phyloP scores from a whole-genome alignment of 2,797 vertebrate species.

The Acanthornis magna region DNA sequence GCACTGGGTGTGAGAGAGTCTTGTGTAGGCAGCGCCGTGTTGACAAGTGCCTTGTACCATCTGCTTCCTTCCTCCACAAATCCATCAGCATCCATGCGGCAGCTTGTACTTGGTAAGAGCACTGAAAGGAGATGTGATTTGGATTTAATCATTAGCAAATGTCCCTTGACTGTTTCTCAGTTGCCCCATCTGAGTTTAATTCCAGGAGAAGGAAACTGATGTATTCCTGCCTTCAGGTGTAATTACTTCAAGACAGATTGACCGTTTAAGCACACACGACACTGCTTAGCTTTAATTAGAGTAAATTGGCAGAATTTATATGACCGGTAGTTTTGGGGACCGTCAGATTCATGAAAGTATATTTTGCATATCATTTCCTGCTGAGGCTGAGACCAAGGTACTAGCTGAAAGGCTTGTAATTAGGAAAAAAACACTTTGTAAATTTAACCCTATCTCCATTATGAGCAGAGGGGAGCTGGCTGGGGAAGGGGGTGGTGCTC shows the following conservation, averaged over 20 bases:
- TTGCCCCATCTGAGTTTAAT: conserved; percentile 84
- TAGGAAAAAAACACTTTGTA: conserved; percentile 59
- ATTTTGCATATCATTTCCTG: conserved; percentile 66
- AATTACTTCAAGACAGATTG: conserved; percentile 84
- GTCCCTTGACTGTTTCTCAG: conserved; percentile 45
- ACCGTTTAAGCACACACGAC: conserved; percentile 78
- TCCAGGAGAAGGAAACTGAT: conserved; percentile 76
- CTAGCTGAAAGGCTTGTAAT: conserved; percentile 54
- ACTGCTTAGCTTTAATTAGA: conserved; percentile 77
- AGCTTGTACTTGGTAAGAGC: conserved; percentile 22
- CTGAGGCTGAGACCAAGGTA: conserved; percentile 34
- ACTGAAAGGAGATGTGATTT: conserved; percentile 49
- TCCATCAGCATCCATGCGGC: conserved; percentile 38
- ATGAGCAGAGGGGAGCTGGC: not conserved
- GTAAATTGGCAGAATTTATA: conserved; percentile 73
- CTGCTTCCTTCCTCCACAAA: conserved; percentile 43
- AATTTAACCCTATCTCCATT: conserved; percentile 20
- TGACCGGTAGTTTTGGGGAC: conserved; percentile 73
- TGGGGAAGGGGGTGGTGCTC: not conserved
- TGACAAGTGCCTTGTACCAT: conserved; percentile 51
- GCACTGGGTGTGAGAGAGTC: not conserved
- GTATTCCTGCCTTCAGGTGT: conserved; percentile 82
- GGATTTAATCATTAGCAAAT: conserved; percentile 71
- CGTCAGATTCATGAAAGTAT: conserved; percentile 65
- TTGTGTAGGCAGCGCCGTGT: not conserved